Conservation (phyloP, 2,113 vertebrate genomes). For the Climacteris rufus region DNA sequence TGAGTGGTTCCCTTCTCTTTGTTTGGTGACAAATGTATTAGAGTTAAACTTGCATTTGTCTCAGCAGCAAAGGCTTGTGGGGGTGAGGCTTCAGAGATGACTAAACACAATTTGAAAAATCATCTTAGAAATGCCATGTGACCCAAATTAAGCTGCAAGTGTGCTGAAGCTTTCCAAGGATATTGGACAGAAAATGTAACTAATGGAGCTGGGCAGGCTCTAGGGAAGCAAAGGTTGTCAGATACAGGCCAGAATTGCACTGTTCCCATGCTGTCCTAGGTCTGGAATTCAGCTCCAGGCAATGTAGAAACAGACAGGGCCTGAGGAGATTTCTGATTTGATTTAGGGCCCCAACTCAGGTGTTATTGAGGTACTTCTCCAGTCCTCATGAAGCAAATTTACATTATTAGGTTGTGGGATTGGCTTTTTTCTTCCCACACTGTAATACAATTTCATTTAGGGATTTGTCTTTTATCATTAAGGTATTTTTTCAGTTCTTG, state of each 20-base stretch:
- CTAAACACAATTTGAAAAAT: not conserved
- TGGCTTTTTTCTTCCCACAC: not conserved
- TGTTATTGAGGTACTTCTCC: not conserved
- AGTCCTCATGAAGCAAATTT: not conserved
- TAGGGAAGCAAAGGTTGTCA: not conserved
- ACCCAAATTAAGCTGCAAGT: not conserved
- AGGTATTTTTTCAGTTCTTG: not conserved
- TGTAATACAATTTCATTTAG: not conserved
- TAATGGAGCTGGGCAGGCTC: not conserved
- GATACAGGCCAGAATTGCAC: not conserved
- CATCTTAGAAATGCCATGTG: not conserved
- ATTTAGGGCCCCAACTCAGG: not conserved
- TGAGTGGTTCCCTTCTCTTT: not conserved
- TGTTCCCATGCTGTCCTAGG: not conserved
- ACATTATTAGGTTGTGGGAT: not conserved
- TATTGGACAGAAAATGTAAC: not conserved
- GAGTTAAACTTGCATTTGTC: not conserved
- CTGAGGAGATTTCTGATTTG: not conserved
- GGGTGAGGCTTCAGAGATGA: not conserved
- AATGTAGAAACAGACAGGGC: not conserved
- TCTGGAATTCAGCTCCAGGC: not conserved
- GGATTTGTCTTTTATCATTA: not conserved
- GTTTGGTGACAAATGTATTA: not conserved
- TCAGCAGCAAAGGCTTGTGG: not conserved
- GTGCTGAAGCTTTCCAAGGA: not conserved